Evolutionary conservation across 2,888 invertebrate species (phyloP), one percentile per base, ranked within the genome.

Genomic region (Lypha dubia): DNA sequence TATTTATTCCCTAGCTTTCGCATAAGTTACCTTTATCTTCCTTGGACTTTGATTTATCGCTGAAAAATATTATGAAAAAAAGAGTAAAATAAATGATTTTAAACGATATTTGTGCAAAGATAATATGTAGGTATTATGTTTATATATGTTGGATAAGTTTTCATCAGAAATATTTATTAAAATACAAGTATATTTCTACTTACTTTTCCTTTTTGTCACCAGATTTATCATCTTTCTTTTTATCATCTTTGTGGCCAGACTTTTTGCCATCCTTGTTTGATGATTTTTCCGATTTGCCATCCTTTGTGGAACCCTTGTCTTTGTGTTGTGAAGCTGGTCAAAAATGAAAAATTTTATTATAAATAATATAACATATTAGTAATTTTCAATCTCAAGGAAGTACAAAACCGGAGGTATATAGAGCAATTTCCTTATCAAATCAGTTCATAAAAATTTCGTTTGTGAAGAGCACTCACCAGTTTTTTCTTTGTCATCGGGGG

Each of bases 401-500:
- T 28, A 2, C 28, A 2, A 28, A 28, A 28, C 5, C n/a, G 13
- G 13, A 4, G n/a, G 1, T 15, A 20, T 49, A 3, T 20, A 20
- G 3, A 24, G 15, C 8, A 53, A 24, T 13, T 53, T 11, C 20
- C 3, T 5, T 24, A 53, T n/a, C n/a, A n/a, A n/a, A n/a, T n/a
- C n/a, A n/a, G 8, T 24, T 5, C 24, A 13, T 51, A 32, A 13
- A 44, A 20, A 44, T 9, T 17, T 46, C 1, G 5, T 0, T 35
- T 44, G 11, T 8, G 15, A 4, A 28, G 3, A 28, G 5, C 17
- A 90, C 94, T 94, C 93, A 94, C 94, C 93, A 91, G 94, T 93
- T 90, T 94, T 94, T 82, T 94, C 91, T 89, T 93, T 93, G 88
- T 93, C 94, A 89, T 95, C 95, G 20, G 91, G 90, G 22, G 91